These are phyloP conservation scores for Acleris holmiana DNA, from an alignment of 2,888 invertebrate genomes.

Conservation along the genomic window DNA sequence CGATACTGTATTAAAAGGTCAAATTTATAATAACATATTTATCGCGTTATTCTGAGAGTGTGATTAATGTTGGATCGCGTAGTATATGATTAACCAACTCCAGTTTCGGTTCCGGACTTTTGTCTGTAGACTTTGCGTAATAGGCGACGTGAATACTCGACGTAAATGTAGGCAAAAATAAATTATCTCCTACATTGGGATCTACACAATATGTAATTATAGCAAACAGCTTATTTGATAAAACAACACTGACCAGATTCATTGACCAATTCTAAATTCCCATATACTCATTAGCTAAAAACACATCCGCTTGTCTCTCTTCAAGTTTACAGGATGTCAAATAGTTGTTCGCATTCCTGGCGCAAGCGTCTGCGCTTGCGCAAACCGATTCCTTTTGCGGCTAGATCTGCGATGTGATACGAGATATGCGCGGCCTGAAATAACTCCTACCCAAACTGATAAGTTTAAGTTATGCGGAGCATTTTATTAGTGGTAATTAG, in stretches of 20 bases:
- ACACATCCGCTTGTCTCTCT: conserved; percentile 10
- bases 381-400: conserved; percentile 51
- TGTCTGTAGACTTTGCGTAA: too few relatives aligned
- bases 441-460: conserved; percentile 50
- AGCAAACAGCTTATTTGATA: background rate
- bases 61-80: too few relatives aligned
- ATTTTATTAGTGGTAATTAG: conserved; percentile 17
- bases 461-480: conserved; percentile 7
- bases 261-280: background rate
- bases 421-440: conserved; percentile 52
- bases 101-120: too few relatives aligned
- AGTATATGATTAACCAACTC: too few relatives aligned
- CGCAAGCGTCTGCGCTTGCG: conserved; percentile 35
- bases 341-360: conserved; percentile 45
- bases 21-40: too few relatives aligned
- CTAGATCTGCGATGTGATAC: conserved; percentile 50
- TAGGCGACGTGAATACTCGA: too few relatives aligned
- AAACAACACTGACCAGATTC: background rate
- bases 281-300: background rate
- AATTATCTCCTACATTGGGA: too few relatives aligned
- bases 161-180: too few relatives aligned
- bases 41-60: too few relatives aligned
- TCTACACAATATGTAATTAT: too few relatives aligned
- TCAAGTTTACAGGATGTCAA: conserved; percentile 28
- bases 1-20: too few relatives aligned